Evolutionary conservation across 2,113 vertebrate genomes (phyloP).

Genomic region (Sylvia atricapilla): DNA sequence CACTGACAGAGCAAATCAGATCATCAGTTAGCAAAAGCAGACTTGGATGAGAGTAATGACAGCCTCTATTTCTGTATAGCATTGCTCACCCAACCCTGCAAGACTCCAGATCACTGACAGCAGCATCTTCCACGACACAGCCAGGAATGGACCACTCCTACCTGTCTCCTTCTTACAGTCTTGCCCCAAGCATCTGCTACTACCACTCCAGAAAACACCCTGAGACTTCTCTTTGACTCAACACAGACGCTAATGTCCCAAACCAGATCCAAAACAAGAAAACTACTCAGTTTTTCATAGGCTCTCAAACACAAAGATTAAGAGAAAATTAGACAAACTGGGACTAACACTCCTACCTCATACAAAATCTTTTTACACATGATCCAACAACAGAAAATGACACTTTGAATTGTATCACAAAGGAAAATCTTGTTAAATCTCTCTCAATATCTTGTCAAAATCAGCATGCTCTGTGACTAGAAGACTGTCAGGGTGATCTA

Average conservation of each 20-base stretch:
- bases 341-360: background rate
- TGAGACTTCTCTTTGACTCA: background rate
- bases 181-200: background rate
- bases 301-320: background rate
- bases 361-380: background rate
- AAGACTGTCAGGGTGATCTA: constrained; percentile 87
- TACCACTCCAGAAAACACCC: background rate
- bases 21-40: background rate
- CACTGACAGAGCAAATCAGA: background rate
- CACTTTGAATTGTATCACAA: constrained; percentile 18
- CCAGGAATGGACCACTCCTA: background rate
- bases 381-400: background rate
- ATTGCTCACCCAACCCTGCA: background rate
- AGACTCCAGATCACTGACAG: background rate
- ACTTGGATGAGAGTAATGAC: background rate
- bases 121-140: background rate
- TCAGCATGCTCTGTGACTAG: constrained; percentile 74
- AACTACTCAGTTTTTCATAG: background rate
- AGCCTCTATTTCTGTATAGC: background rate
- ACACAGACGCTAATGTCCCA: background rate
- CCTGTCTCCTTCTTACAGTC: background rate
- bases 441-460: constrained; percentile 74
- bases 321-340: background rate
- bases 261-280: background rate
- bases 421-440: constrained; percentile 58